phyloP scores from a whole-genome alignment of 2,797 vertebrate species.

The Cyprinella venusta region DNA sequence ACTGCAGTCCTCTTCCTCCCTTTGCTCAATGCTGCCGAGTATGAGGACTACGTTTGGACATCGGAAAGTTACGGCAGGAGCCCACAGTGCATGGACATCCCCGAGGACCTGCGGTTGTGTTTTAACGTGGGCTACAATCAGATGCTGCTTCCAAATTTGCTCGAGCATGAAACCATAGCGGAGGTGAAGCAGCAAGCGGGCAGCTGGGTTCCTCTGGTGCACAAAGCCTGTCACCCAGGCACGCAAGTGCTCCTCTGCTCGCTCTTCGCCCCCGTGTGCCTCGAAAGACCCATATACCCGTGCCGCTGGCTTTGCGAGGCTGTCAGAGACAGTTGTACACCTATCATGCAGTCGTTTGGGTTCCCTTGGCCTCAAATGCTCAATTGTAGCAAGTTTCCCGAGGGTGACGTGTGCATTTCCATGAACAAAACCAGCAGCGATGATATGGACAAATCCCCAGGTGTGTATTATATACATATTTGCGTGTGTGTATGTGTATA shows the following conservation, averaged over 20 bases:
- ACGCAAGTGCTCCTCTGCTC: slow-evolving; percentile 96
- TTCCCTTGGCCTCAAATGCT: slow-evolving; percentile 99
- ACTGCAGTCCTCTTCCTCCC: slow-evolving; percentile 9
- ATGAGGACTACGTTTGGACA: slow-evolving; percentile 86
- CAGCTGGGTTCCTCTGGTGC: slow-evolving; percentile 97
- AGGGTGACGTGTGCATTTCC: slow-evolving; percentile 90
- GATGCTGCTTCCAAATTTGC: slow-evolving; percentile 95
- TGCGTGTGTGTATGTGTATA: no score
- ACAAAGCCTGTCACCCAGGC: slow-evolving; percentile 93
- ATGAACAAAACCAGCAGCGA: slow-evolving; percentile 80
- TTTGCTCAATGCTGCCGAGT: slow-evolving; percentile 77
- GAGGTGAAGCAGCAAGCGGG: slow-evolving; percentile 98
- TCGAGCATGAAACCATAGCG: slow-evolving; percentile 95
- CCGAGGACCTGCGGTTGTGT: slow-evolving; percentile 91
- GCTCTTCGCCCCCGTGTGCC: slow-evolving; percentile 90
- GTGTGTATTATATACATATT: slow-evolving; percentile 65
- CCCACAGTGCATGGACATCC: slow-evolving; percentile 92
- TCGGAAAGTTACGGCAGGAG: slow-evolving; percentile 86
- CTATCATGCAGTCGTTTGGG: slow-evolving; percentile 96
- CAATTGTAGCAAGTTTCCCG: slow-evolving; percentile 92
- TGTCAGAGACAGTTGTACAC: slow-evolving; percentile 91
- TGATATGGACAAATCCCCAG: slow-evolving; percentile 79
- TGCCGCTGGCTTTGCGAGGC: slow-evolving; percentile 91
- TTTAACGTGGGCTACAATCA: slow-evolving; percentile 90
- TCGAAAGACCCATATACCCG: slow-evolving; percentile 86